These are phyloP conservation scores for Pedionomus torquatus DNA, from an alignment of 2,113 vertebrate species.

Conservation along the genomic window DNA sequence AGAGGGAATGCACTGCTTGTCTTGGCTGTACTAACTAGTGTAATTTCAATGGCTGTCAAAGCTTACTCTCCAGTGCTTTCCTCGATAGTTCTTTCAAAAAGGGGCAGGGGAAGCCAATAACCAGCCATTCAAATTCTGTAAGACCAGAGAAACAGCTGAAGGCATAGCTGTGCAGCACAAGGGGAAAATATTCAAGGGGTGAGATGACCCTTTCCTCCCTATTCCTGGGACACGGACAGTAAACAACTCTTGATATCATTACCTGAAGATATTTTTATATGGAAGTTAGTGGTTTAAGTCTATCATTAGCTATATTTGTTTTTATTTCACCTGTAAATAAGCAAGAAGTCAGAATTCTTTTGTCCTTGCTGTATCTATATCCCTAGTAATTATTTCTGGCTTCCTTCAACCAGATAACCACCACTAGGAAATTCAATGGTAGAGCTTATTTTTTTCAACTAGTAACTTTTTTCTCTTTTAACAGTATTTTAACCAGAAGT, in stretches of 20 bases:
- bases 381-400: neutral
- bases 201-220: neutral
- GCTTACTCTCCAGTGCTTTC: neutral
- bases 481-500: neutral
- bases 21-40: neutral
- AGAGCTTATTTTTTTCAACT: neutral
- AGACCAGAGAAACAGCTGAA: neutral
- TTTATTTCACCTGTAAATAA: neutral
- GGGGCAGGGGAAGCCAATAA: neutral
- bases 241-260: neutral
- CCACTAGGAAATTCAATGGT: neutral
- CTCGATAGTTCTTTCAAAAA: neutral
- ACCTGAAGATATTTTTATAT: neutral
- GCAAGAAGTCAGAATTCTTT: neutral
- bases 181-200: neutral
- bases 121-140: neutral
- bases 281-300: neutral
- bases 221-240: neutral
- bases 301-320: neutral
- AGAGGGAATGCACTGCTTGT: fast-evolving
- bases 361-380: neutral
- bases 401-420: neutral
- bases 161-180: neutral
- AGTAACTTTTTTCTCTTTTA: neutral
- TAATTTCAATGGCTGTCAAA: neutral